These are phyloP conservation scores for Apteryx mantelli DNA, from an alignment of 2,113 vertebrate species.

Conservation along the genomic window DNA sequence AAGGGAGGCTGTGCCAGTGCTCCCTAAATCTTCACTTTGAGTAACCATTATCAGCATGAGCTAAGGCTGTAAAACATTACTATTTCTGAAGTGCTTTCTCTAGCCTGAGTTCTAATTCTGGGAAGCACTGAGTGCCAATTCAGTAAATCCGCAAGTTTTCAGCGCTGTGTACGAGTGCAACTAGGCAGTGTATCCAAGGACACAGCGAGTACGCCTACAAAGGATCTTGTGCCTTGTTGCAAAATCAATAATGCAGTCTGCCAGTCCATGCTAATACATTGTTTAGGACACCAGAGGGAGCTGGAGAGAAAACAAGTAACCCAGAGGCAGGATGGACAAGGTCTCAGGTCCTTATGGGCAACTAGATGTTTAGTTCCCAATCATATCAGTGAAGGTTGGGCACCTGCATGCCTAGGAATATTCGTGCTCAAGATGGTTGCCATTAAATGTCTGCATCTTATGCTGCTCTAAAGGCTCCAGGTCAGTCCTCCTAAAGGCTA, in stretches of 20 bases:
- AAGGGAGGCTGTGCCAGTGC: neutral
- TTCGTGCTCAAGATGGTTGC: neutral
- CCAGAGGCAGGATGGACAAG: neutral
- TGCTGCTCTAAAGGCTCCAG: neutral
- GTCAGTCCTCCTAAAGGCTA: neutral
- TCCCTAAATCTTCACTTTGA: neutral
- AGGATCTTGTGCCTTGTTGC: neutral
- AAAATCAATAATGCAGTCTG: neutral
- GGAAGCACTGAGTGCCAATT: neutral
- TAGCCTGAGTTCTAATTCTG: neutral
- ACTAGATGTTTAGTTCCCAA: neutral
- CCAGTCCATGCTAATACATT: neutral
- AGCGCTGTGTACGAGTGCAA: neutral
- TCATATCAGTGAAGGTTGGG: rapidly evolving
- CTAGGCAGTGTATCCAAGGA: neutral
- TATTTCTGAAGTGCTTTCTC: conserved; percentile 4
- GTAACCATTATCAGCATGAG: neutral
- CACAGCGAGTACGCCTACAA: rapidly evolving
- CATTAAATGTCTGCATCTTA: neutral
- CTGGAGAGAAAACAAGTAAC: neutral
- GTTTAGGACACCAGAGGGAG: neutral
- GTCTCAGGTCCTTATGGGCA: neutral
- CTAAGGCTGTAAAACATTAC: neutral
- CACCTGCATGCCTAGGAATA: neutral
- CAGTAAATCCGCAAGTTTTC: neutral